Conservation (phyloP, 2,888 invertebrate genomes). For the Operophtera brumata region DNA sequence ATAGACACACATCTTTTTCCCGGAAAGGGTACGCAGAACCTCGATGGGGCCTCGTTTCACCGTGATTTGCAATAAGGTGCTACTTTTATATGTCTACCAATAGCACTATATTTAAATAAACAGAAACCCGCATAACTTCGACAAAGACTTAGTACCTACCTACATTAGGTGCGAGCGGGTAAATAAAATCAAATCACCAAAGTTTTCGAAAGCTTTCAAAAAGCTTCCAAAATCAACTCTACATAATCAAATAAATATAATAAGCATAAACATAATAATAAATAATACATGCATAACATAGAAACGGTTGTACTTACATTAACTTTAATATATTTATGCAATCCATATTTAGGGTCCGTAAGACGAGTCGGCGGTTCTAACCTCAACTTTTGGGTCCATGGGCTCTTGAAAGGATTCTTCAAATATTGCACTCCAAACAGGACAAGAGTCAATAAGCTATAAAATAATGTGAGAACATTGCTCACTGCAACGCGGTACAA, state of each 20-base stretch:
- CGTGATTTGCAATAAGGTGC: too few species aligned
- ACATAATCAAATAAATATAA: not conserved
- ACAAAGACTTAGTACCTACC: too few species aligned
- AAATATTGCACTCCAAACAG: conserved; percentile 50
- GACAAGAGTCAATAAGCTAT: conserved; percentile 42
- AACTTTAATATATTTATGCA: conserved; percentile 77
- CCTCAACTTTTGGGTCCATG: conserved; percentile 61
- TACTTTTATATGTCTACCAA: too few species aligned
- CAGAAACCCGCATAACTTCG: too few species aligned
- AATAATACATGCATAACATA: too few species aligned
- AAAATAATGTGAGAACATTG: conserved; percentile 51
- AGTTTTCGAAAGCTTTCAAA: not conserved
- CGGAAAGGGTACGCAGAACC: too few species aligned
- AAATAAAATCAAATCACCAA: too few species aligned
- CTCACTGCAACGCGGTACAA: conserved; percentile 45
- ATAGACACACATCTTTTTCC: too few species aligned
- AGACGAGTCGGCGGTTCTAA: conserved; percentile 71
- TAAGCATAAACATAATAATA: too few species aligned
- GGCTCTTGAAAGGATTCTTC: conserved; percentile 55
- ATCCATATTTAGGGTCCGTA: conserved; percentile 73
- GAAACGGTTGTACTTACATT: conserved; percentile 65
- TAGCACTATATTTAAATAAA: too few species aligned
- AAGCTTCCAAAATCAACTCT: not conserved
- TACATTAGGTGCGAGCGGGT: too few species aligned
- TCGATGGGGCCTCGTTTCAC: too few species aligned